phyloP scores from a whole-genome alignment of 2,888 invertebrate species.

The Archips crataeganus region DNA sequence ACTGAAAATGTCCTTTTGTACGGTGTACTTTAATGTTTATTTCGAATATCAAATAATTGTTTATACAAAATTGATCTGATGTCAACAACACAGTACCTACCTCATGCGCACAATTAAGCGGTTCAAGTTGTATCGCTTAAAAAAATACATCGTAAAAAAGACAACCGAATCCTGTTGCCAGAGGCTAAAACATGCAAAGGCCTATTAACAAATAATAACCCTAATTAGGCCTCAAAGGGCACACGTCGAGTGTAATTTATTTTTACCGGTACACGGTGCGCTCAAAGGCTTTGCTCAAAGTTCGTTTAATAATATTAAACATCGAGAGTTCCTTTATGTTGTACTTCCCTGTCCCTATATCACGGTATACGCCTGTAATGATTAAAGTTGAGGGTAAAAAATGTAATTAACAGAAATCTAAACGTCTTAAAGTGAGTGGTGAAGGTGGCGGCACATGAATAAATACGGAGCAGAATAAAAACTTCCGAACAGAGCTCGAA shows the following conservation, averaged over 20 bases:
- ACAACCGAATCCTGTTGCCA: background rate
- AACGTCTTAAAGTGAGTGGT: too few species aligned
- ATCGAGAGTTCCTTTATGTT: constrained; percentile 1
- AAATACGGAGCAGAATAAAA: too few species aligned
- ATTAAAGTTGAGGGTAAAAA: background rate
- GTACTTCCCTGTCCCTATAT: background rate
- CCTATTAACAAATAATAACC: constrained; percentile 25
- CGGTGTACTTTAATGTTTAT: too few species aligned
- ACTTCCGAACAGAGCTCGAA: too few species aligned
- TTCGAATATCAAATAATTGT: too few species aligned
- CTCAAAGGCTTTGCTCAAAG: constrained; percentile 10
- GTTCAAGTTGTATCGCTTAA: background rate
- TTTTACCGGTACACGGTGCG: constrained; percentile 14
- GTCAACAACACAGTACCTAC: too few species aligned
- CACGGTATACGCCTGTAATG: background rate
- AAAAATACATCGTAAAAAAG: background rate
- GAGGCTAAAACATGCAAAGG: constrained; percentile 1
- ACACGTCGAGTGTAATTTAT: constrained; percentile 18
- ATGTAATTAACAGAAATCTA: too few species aligned
- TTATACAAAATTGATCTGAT: too few species aligned
- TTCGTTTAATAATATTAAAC: constrained; percentile 22
- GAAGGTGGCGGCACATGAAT: too few species aligned
- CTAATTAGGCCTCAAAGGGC: constrained; percentile 36
- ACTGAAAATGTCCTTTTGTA: too few species aligned
- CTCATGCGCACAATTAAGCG: background rate